These are phyloP conservation scores for Heterodera carotae DNA, from an alignment of 1,140 invertebrate species.

Conservation along the genomic window DNA sequence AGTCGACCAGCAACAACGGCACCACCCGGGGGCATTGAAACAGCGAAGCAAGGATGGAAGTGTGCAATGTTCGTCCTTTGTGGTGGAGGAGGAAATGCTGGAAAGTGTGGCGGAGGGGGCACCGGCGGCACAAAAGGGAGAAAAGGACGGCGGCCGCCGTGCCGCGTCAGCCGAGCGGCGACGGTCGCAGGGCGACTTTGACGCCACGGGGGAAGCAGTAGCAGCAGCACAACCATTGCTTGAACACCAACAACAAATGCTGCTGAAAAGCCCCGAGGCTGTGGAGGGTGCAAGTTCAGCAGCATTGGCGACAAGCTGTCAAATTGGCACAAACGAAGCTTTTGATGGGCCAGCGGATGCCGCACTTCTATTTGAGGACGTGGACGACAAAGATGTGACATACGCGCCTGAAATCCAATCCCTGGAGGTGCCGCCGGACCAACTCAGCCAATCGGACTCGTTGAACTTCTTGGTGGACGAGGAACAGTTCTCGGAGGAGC, in stretches of 20 bases:
- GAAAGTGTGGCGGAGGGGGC: constrained; percentile 17
- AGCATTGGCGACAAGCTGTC: constrained; percentile 14
- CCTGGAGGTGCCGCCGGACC: constrained; percentile 60
- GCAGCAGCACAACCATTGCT: not conserved
- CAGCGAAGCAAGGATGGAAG: constrained; percentile 11
- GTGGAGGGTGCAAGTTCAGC: constrained; percentile 17
- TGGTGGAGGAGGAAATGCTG: constrained; percentile 33
- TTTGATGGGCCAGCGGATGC: constrained; percentile 42
- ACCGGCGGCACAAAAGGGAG: not conserved
- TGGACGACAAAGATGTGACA: constrained; percentile 56
- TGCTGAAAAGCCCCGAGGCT: not conserved
- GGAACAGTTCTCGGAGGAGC: constrained; percentile 29
- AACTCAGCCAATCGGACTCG: constrained; percentile 57
- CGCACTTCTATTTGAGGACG: constrained; percentile 46
- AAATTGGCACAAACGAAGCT: constrained; percentile 25
- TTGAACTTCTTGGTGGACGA: constrained; percentile 32
- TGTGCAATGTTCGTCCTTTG: constrained; percentile 1
- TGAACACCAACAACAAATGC: not conserved
- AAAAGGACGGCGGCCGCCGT: not conserved
- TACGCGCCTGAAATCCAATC: constrained; percentile 62
- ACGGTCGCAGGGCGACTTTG: constrained; percentile 1
- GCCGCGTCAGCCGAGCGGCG: not conserved
- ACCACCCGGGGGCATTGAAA: not conserved
- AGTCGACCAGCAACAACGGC: constrained; percentile 7
- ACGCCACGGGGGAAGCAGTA: not conserved